These are phyloP conservation scores for Drosophila parabipectinata DNA, from an alignment of 1,140 invertebrate genomes.

Conservation along the genomic window DNA sequence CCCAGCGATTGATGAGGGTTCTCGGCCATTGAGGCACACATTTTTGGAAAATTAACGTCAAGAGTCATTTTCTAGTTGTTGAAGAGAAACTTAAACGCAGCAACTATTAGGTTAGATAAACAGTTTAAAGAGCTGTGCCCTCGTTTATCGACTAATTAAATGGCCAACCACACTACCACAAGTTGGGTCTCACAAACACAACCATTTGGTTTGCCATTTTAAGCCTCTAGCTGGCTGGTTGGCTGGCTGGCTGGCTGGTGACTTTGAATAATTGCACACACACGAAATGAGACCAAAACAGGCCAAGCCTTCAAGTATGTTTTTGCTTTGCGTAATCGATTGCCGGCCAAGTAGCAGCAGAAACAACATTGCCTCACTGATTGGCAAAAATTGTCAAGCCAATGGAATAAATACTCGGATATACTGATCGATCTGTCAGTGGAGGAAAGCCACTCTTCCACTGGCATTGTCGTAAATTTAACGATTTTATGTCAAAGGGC, in stretches of 20 bases:
- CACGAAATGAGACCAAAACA: slow-evolving; percentile 16
- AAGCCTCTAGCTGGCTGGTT: neutral
- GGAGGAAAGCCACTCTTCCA: no score
- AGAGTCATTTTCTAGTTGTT: slow-evolving; percentile 46
- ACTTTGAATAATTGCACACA: slow-evolving; percentile 32
- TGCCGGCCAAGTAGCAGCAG: no score
- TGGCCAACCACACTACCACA: slow-evolving; percentile 18
- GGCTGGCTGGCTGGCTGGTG: slow-evolving; percentile 2
- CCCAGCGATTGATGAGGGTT: slow-evolving; percentile 67
- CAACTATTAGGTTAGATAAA: slow-evolving; percentile 24
- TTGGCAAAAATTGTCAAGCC: slow-evolving; percentile 44
- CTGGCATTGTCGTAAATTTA: slow-evolving; percentile 67
- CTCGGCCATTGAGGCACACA: slow-evolving; percentile 27
- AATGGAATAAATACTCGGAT: slow-evolving; percentile 10
- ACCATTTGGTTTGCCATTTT: slow-evolving; percentile 49
- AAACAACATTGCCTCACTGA: slow-evolving; percentile 23
- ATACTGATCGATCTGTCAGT: slow-evolving; percentile 30
- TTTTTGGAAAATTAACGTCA: slow-evolving; percentile 66
- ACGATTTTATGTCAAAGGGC: slow-evolving; percentile 69
- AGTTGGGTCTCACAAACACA: slow-evolving; percentile 36
- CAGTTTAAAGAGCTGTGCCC: slow-evolving; percentile 19
- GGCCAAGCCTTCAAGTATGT: slow-evolving; percentile 18
- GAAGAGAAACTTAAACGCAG: slow-evolving; percentile 28
- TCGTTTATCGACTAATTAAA: slow-evolving; percentile 29
- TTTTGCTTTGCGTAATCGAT: slow-evolving; percentile 67